Percentiles rank a stretch among this genome's conserved stretches.
Evolutionary conservation across 37 sponge, comb jelly and placozoan genomes (phyloP).

Genomic region (Chondrosia reniformis): DNA sequence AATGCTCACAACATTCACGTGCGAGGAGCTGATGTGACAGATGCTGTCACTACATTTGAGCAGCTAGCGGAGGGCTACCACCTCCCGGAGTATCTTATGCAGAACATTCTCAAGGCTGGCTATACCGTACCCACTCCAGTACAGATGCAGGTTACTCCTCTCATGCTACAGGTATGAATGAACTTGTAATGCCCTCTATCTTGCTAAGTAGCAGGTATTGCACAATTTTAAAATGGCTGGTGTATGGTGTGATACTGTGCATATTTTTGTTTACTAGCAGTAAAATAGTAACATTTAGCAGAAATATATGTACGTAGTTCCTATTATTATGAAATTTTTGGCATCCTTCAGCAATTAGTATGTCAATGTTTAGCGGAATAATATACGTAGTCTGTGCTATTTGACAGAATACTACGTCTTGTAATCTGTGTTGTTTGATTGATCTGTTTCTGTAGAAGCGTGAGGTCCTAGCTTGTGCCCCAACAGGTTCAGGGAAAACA

Average conservation of each 20-base stretch:
- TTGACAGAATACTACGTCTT: too few species aligned
- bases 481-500: conserved; percentile 94
- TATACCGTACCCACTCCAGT: conserved; percentile 83
- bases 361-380: too few species aligned
- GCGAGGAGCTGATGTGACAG: conserved; percentile 84
- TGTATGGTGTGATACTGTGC: not conserved
- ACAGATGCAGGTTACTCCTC: conserved; percentile 93
- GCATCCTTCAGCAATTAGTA: too few species aligned
- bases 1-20: conserved; percentile 78
- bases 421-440: too few species aligned
- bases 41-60: conserved; percentile 61
- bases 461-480: conserved; percentile 92
- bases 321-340: too few species aligned
- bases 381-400: too few species aligned
- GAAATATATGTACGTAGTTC: too few species aligned
- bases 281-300: too few species aligned
- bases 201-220: too few species aligned
- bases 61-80: conserved; percentile 42
- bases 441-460: conserved; percentile 38
- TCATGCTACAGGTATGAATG: conserved; percentile 78
- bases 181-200: too few species aligned
- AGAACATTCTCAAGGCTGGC: conserved; percentile 49
- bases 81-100: conserved; percentile 52
- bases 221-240: too few species aligned
- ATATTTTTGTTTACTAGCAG: not conserved